Conservation (phyloP, 1,140 invertebrate species). For the Acromyrmex charruanus region DNA sequence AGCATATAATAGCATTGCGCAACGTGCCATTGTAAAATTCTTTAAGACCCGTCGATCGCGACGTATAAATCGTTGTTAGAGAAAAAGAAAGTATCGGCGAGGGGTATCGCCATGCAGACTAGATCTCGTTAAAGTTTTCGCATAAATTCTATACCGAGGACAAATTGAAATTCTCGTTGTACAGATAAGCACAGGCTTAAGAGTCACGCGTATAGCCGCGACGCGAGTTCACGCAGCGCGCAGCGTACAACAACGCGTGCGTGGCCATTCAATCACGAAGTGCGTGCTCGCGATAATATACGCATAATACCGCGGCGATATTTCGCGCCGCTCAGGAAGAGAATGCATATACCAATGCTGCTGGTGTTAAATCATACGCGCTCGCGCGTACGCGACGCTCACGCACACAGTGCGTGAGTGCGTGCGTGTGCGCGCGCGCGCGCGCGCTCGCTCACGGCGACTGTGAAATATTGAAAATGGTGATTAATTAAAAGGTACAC, state of each 20-base stretch:
- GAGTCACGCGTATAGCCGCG: constrained; percentile 44
- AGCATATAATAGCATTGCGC: constrained; percentile 2
- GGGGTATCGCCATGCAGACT: constrained; percentile 16
- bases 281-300: constrained; percentile 66
- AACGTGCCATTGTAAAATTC: constrained; percentile 14
- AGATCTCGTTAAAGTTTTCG: constrained; percentile 52
- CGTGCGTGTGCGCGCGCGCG: not conserved
- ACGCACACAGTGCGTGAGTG: too few species aligned
- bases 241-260: constrained; percentile 8
- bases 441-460: constrained; percentile 44
- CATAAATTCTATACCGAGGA: constrained; percentile 32
- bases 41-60: constrained; percentile 7
- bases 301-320: constrained; percentile 62
- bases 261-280: constrained; percentile 53
- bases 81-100: not conserved
- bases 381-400: constrained; percentile 15
- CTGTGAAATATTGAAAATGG: constrained; percentile 82
- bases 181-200: constrained; percentile 52
- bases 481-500: constrained; percentile 83
- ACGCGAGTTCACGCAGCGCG: constrained; percentile 5
- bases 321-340: constrained; percentile 57
- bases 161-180: constrained; percentile 60
- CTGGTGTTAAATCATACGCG: constrained; percentile 52
- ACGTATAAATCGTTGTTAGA: constrained; percentile 31
- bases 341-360: constrained; percentile 40